phyloP scores from a whole-genome alignment of 2,888 invertebrate species.

The Sphaerophoria taeniata region DNA sequence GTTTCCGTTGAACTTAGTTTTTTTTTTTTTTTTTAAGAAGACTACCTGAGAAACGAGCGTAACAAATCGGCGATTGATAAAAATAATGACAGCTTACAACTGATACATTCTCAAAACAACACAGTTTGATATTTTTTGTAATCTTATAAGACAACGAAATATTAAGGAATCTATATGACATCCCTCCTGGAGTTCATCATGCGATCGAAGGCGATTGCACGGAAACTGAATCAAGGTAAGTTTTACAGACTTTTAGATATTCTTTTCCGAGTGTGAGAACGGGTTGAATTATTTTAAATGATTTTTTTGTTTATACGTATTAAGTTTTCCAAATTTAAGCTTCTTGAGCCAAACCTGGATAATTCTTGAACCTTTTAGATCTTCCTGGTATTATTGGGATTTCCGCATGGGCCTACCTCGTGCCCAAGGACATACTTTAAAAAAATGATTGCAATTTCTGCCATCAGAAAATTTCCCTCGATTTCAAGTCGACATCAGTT shows the following conservation, averaged over 20 bases:
- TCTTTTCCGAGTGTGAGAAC: neutral
- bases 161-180: constrained; percentile 78
- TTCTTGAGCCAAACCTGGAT: no score
- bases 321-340: no score
- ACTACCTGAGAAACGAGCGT: constrained; percentile 8
- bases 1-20: constrained; percentile 15
- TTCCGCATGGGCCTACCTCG: no score
- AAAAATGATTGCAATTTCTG: no score
- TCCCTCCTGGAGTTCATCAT: constrained; percentile 80
- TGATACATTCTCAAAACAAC: constrained; percentile 20
- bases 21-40: neutral
- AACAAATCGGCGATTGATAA: constrained; percentile 36
- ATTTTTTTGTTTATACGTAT: neutral
- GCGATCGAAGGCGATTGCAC: constrained; percentile 83
- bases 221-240: constrained; percentile 81
- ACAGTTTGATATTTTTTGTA: constrained; percentile 9
- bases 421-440: no score
- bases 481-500: no score
- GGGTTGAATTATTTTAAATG: neutral
- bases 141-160: neutral
- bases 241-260: constrained; percentile 8
- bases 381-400: no score
- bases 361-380: no score
- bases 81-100: constrained; percentile 32
- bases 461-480: no score